Conservation (phyloP, 2,113 vertebrate genomes). For the Grallaria varia region DNA sequence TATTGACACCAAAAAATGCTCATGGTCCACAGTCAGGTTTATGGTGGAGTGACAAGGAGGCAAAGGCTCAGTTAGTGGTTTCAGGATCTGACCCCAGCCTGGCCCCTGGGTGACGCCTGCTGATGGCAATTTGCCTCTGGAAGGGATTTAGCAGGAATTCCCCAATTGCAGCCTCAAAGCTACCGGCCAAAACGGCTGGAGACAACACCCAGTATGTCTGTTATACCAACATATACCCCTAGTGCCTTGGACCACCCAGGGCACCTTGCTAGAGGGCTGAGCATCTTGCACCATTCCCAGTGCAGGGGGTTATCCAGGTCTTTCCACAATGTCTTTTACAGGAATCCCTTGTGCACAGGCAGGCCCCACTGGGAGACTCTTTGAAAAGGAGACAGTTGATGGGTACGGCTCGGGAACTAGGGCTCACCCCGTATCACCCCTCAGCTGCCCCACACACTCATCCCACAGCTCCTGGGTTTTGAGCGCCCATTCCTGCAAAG, state of each 20-base stretch:
- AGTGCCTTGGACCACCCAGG: fast-evolving
- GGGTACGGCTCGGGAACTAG: not conserved
- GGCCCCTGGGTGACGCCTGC: not conserved
- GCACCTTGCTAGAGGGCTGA: not conserved
- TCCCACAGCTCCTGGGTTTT: not conserved
- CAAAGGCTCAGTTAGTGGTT: not conserved
- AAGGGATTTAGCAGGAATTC: not conserved
- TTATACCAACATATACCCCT: not conserved
- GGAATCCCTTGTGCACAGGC: not conserved
- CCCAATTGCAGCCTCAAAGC: not conserved
- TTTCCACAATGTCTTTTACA: not conserved
- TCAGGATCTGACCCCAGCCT: not conserved
- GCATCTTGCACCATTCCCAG: not conserved
- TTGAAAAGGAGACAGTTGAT: not conserved
- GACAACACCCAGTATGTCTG: not conserved
- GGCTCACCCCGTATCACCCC: not conserved
- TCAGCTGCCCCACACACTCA: fast-evolving
- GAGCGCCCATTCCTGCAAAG: not conserved
- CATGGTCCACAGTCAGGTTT: not conserved
- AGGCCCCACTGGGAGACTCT: not conserved
- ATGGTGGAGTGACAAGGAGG: not conserved
- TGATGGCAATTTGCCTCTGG: not conserved
- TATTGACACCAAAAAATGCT: not conserved
- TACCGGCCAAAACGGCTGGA: fast-evolving
- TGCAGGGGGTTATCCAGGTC: not conserved